Evolutionary conservation across 2,797 vertebrate species (phyloP), one percentile per base, ranked within the genome.

Genomic region (Muraenolepis orangiensis): DNA sequence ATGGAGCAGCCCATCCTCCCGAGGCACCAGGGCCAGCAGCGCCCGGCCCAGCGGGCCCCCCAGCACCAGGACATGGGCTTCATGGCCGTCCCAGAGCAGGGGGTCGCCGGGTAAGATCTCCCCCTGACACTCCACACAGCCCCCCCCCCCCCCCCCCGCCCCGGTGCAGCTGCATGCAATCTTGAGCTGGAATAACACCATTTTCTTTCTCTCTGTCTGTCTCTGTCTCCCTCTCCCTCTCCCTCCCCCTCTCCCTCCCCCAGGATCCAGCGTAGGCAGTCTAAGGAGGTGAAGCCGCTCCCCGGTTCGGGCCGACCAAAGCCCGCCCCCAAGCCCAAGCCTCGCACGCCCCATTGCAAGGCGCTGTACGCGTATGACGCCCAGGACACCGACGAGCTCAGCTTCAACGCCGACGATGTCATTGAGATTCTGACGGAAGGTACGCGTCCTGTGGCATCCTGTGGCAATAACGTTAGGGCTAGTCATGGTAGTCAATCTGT

Each of bases 381-480:
- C 6, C 95, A 96, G 85, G 95, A 96, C 89, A 95, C 95, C 0
- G 95, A 96, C 1, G 95, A 96, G 81, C 93, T 96, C 26, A 95
- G 94, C 89, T 96, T 96, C 84, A 95, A 95, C 8, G 78, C 92
- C 0, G 78, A 93, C 0, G 94, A 96, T 0, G 0, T 94, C 78
- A 93, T 96, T 14, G 94, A 96, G 5, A 93, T 96, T 36, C 68
- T 94, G 68, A 88, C 75, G 68, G 93, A 95, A 91, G 95, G 95
- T 95, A 87, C 8, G 20, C 2, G 20, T 6, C 13, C 20, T 69
- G 6, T 20, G 67, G 30, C 16, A 5, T 1, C 31, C 42, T 28
- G 11, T 28, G 11, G 61, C n/a, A n/a, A n/a, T n/a, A n/a, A n/a
- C 3, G 42, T 10, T 8, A 10, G 51, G 51, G 51, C 8, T 2